Evolutionary conservation across 1,140 invertebrate species (phyloP).

Genomic region (Drosophila pseudoananassae): DNA sequence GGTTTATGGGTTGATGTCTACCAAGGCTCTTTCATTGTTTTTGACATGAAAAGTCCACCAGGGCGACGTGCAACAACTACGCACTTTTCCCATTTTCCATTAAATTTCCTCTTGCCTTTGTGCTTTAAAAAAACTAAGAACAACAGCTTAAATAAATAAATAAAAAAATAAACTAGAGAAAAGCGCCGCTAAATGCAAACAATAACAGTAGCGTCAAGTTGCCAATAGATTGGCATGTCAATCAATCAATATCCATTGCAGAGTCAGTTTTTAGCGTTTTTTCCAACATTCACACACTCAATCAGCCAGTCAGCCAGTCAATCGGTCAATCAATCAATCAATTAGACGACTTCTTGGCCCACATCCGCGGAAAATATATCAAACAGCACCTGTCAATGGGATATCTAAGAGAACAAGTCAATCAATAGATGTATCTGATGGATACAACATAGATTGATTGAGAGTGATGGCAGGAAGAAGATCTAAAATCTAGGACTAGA

Average conservation of each 20-base stretch:
- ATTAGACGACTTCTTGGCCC: constrained; percentile 24
- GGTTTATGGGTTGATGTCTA: constrained; percentile 61
- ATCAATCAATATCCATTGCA: constrained; percentile 53
- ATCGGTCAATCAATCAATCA: constrained; percentile 20
- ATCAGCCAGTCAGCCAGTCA: constrained; percentile 10
- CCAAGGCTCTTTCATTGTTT: constrained; percentile 9
- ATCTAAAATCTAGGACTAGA: too few relatives aligned
- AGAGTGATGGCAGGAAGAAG: too few relatives aligned
- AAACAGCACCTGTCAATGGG: constrained; percentile 44
- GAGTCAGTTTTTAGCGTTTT: constrained; percentile 19
- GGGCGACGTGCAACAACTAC: constrained; percentile 6
- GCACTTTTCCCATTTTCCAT: constrained; percentile 24
- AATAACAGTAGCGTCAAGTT: constrained; percentile 59
- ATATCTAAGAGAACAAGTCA: constrained; percentile 20
- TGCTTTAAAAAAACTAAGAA: neutral
- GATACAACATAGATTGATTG: neutral
- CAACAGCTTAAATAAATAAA: constrained; percentile 3
- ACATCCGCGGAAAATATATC: constrained; percentile 19
- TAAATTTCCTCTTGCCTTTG: neutral
- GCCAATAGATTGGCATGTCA: constrained; percentile 45
- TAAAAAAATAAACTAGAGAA: constrained; percentile 13
- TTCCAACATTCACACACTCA: constrained; percentile 14
- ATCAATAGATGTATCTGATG: constrained; percentile 12
- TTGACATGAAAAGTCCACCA: constrained; percentile 8
- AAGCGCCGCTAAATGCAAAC: constrained; percentile 28